These are phyloP conservation scores for Didymodactylos carnosus DNA, from an alignment of 2,888 invertebrate genomes.

Conservation along the genomic window DNA sequence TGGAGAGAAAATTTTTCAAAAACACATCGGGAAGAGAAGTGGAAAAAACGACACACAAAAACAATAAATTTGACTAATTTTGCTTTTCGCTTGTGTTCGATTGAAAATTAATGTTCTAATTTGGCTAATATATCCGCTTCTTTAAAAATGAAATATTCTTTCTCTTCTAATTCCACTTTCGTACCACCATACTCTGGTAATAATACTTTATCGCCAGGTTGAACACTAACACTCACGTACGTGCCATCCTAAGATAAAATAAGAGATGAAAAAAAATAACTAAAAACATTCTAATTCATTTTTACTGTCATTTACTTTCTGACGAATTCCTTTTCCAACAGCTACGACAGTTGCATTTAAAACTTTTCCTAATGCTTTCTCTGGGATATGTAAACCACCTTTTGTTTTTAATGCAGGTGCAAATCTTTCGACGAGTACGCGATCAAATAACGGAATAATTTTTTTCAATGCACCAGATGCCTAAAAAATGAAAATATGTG, in stretches of 20 bases:
- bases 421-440: constrained; percentile 76
- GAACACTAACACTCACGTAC: constrained; percentile 55
- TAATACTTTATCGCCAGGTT: constrained; percentile 77
- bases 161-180: constrained; percentile 65
- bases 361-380: constrained; percentile 78
- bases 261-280: not conserved
- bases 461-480: constrained; percentile 40
- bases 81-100: too few species aligned
- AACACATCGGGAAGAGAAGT: too few species aligned
- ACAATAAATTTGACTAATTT: too few species aligned
- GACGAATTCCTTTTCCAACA: constrained; percentile 69
- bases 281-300: not conserved
- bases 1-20: too few species aligned
- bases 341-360: constrained; percentile 81
- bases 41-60: too few species aligned
- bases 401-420: constrained; percentile 74
- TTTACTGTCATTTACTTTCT: constrained; percentile 42
- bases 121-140: constrained; percentile 90
- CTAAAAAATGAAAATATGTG: not conserved
- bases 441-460: constrained; percentile 72
- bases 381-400: constrained; percentile 88
- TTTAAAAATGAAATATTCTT: constrained; percentile 77
- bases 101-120: constrained; percentile 25
- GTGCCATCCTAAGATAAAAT: constrained; percentile 44
- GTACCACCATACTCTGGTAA: constrained; percentile 96